Conservation (phyloP, 2,113 vertebrate species). For the Baryphthengus martii region DNA sequence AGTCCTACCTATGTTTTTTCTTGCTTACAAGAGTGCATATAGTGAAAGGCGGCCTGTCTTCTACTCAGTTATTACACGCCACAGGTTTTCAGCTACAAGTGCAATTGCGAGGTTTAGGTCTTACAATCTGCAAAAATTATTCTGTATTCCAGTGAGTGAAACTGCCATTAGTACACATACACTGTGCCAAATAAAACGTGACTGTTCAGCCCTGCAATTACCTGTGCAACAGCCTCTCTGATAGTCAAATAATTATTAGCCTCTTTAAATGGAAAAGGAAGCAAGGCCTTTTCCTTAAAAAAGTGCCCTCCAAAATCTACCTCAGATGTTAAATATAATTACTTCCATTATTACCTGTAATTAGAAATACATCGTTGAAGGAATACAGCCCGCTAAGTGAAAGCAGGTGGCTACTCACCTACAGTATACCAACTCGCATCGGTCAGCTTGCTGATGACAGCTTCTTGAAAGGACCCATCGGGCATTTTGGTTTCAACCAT, state of each 20-base stretch:
- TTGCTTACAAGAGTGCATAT: fast-evolving
- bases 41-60: background rate
- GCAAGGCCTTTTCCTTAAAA: background rate
- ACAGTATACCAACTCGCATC: conserved; percentile 99
- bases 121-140: background rate
- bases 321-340: background rate
- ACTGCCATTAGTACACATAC: background rate
- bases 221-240: background rate
- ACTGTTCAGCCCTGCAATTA: background rate
- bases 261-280: background rate
- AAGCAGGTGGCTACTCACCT: conserved; percentile 77
- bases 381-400: background rate
- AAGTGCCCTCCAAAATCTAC: background rate
- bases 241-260: background rate
- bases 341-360: background rate
- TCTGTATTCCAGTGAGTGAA: background rate
- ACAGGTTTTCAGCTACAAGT: background rate
- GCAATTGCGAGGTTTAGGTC: background rate
- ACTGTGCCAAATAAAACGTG: background rate
- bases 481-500: conserved; percentile 93
- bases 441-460: conserved; percentile 92
- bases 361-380: background rate
- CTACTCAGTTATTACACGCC: background rate
- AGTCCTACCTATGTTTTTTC: background rate
- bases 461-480: conserved; percentile 90